Conservation (phyloP, 1,140 invertebrate species). For the Lasaia peninsularis region DNA sequence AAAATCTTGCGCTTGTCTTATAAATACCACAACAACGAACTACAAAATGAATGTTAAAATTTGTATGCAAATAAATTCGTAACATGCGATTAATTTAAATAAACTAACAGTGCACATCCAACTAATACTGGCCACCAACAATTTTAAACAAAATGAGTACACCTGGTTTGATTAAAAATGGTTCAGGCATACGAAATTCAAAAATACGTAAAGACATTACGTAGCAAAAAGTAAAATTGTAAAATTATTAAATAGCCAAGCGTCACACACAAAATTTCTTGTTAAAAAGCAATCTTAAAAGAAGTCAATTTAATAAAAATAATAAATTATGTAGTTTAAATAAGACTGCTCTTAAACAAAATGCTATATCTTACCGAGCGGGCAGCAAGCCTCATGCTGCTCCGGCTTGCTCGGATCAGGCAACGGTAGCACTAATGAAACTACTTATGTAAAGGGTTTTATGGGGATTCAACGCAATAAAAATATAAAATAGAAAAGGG, state of each 20-base stretch:
- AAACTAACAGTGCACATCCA: constrained; percentile 24
- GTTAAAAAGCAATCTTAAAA: constrained; percentile 19
- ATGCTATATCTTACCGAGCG: constrained; percentile 81
- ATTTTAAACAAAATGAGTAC: constrained; percentile 15
- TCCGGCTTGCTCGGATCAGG: constrained; percentile 90
- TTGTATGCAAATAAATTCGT: constrained; percentile 32
- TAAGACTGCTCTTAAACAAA: constrained; percentile 18
- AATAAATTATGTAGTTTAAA: background rate
- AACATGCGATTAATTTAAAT: constrained; percentile 30
- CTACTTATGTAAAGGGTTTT: constrained; percentile 73
- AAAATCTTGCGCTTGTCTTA: constrained; percentile 26
- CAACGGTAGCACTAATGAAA: constrained; percentile 87
- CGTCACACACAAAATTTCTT: constrained; percentile 23
- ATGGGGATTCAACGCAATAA: constrained; percentile 54
- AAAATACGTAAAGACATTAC: background rate
- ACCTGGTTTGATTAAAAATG: background rate
- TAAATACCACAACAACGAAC: constrained; percentile 11
- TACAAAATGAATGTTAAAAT: constrained; percentile 18
- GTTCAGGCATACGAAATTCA: constrained; percentile 1
- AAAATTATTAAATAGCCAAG: constrained; percentile 25
- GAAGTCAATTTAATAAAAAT: background rate
- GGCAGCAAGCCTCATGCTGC: constrained; percentile 92
- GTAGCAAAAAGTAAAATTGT: constrained; percentile 1
- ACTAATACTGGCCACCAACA: constrained; percentile 22
- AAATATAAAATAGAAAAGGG: constrained; percentile 54